phyloP scores from a whole-genome alignment of 2,888 invertebrate genomes.

The Pristionchus mayeri region DNA sequence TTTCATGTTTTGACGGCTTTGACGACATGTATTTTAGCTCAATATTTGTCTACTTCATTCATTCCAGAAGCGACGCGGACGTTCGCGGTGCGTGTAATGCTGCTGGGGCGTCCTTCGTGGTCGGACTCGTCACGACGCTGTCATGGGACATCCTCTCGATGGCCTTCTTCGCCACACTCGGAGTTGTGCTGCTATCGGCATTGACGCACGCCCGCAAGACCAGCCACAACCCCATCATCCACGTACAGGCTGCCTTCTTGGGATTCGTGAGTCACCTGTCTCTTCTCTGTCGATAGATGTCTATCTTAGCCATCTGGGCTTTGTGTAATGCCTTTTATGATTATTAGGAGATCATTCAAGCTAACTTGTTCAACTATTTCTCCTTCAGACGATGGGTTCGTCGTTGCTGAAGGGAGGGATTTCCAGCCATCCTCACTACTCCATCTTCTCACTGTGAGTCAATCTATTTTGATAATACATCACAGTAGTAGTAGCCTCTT shows the following conservation, averaged over 20 bases:
- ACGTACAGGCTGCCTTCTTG: constrained; percentile 7
- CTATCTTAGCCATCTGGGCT: too few relatives aligned
- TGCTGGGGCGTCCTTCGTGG: not conserved
- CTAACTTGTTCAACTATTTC: too few relatives aligned
- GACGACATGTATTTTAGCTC: not conserved
- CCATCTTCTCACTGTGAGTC: constrained; percentile 15
- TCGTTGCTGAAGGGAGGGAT: constrained; percentile 18
- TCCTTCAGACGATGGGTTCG: constrained; percentile 12
- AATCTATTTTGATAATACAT: not conserved
- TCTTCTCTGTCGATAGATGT: not conserved
- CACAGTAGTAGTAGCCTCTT: too few relatives aligned
- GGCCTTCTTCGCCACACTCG: not conserved
- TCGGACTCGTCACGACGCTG: constrained; percentile 14
- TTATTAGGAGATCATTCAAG: too few relatives aligned
- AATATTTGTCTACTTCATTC: not conserved
- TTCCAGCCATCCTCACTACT: not conserved
- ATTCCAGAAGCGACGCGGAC: constrained; percentile 31
- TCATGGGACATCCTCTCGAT: not conserved
- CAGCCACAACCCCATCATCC: constrained; percentile 11
- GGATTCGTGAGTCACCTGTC: constrained; percentile 4
- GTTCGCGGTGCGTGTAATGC: constrained; percentile 33
- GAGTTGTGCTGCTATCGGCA: constrained; percentile 9
- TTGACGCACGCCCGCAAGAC: not conserved
- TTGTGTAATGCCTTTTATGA: too few relatives aligned
- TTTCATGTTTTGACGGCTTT: not conserved